Base-by-base conservation (phyloP, 2,797 vertebrate genomes). In the Dermochelys coriacea region DNA sequence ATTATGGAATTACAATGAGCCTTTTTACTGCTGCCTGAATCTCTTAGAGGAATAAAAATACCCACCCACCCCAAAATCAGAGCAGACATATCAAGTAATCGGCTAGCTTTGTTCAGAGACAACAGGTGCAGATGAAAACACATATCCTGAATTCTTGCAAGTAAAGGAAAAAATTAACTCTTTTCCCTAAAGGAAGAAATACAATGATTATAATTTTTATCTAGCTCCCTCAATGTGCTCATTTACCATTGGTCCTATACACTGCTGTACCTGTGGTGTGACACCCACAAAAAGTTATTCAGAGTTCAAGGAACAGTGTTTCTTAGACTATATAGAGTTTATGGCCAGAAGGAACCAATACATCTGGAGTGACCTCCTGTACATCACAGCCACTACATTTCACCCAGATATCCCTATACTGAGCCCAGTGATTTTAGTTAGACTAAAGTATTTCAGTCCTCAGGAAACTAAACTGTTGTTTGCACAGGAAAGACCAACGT, bases 81-180 rank as follows among this genome's bases (percentile, higher is more conserved):
- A 97, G 88, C 25, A 4, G 8, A 84, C 84, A 85, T 95, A 96
- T n/a, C 18, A 0, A 94, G 86, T 83, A 89, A 94, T 95, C 51
- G 74, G 41, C 82, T 87, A 31, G 84, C 94, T 97, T 96, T 97
- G 91, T 94, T 95, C 88, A 92, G 75, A 94, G 94, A 96, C 96
- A 96, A 95, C 95, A 97, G 96, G 96, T 95, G 94, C 90, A 97
- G 97, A 97, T 96, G 95, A 97, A 98, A 97, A 95, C 81, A 94
- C 88, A 94, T 92, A 47, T 45, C 77, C 82, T 95, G 87, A 91
- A 84, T 94, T 92, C 82, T 96, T 95, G 96, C 92, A 93, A 97
- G 92, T 79, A 31, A 85, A 91, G 52, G 50, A 94, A 95, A 94
- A 93, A 89, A 12, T 81, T 45, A 80, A 82, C 27, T 85, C 87